A percentile compares a stretch with the other conserved stretches of the same genome.
Conservation (phyloP, 1,140 invertebrate genomes). For the Scylla paramamosain region DNA sequence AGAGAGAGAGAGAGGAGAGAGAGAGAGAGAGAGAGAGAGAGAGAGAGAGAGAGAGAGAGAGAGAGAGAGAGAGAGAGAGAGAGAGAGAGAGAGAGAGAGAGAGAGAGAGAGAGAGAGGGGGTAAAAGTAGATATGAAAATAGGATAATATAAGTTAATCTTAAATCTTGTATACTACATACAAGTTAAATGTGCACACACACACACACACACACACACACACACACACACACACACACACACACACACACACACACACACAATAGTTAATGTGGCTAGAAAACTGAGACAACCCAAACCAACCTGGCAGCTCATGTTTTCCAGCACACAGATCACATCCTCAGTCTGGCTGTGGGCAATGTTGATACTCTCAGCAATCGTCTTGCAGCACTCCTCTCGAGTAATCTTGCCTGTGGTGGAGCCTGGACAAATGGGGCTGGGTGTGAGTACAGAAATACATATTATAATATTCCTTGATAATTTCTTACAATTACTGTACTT, state of each 20-base stretch:
- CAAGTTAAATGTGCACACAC: background rate
- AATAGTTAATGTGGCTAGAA: too few relatives aligned
- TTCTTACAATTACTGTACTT: too few relatives aligned
- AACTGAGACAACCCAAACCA: background rate
- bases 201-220: too few relatives aligned
- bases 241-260: too few relatives aligned
- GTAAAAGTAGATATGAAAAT: too few relatives aligned
- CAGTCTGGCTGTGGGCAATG: slow-evolving; percentile 79
- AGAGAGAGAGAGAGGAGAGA: slow-evolving; percentile 9
- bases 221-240: too few relatives aligned
- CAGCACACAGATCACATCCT: slow-evolving; percentile 79
- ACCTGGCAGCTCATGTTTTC: slow-evolving; percentile 79
- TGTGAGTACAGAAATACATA: too few relatives aligned
- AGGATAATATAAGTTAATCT: too few relatives aligned
- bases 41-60: slow-evolving; percentile 50
- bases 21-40: background rate
- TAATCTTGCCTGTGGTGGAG: slow-evolving; percentile 81
- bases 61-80: slow-evolving; percentile 50
- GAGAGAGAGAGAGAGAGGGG: too few relatives aligned
- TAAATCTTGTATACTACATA: too few relatives aligned
- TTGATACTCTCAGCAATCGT: slow-evolving; percentile 82
- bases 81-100: slow-evolving; percentile 38
- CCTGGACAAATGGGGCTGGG: slow-evolving; percentile 78
- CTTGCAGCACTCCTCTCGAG: slow-evolving; percentile 80
- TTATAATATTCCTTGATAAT: too few relatives aligned